Base-by-base conservation (phyloP, 1,140 invertebrate species). In the Zaprionus camerounensis region DNA sequence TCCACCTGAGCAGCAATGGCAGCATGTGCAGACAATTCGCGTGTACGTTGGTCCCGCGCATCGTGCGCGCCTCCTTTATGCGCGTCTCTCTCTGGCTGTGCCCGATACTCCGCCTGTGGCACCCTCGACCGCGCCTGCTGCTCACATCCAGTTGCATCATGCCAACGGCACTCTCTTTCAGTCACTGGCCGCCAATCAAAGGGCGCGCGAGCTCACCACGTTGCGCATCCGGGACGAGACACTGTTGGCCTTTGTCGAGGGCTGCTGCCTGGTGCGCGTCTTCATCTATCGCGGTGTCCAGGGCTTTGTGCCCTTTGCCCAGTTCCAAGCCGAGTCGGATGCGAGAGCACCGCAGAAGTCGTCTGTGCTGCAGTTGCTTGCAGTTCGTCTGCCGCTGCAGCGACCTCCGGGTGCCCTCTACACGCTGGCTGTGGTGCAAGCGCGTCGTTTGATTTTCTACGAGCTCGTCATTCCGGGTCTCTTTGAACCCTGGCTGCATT, bases 111-210 rank as follows among this genome's bases (percentile, higher is more conserved):
- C 69, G 1, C 36, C 84, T 5, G 46, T 64, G 6, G 71, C 81
- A 2, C 84, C 84, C 7, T 83, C 84, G 0, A 63, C 71, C 0
- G 81, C 78, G 1, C 75, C 84, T 0, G 34, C 68, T 9, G 85
- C 85, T 17, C 68, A 80, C 59, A 81, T 88, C 7, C 85, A 88
- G 38, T 26, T 88, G 64, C 76, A 90, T 57, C 59, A 77, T 46
- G 79, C 70, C 24, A 90, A 92, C n/a, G 90, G 87, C 5, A 70
- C 68, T 0, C 51, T 92, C 1, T 92, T 92, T 41, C 92, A 93
- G 38, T 78, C 85, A 0, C 66, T 93, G 51, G 61, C 73, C 5
- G 82, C 90, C 2, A 66, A 80, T 63, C 58, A 44, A 0, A 53
- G 61, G 2, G 81, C 92, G 5, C 76, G 81, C 12, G 80, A 81